phyloP scores from a whole-genome alignment of 1,140 invertebrate genomes.

The Drosophila obscura region DNA sequence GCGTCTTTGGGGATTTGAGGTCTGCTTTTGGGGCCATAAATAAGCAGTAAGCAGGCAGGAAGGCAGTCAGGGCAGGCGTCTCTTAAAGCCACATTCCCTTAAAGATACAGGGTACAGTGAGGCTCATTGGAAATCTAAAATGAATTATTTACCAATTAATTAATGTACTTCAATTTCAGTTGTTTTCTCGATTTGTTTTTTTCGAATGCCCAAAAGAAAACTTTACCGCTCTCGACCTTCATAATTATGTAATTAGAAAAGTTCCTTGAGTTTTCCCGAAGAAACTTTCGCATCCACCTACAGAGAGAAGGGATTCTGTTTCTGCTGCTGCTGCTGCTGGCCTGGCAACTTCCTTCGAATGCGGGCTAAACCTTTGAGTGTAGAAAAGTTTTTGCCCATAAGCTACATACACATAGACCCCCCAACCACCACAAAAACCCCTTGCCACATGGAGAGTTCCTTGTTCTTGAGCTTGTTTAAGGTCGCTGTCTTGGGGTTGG shows the following conservation, averaged over 20 bases:
- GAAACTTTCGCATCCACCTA: constrained; percentile 58
- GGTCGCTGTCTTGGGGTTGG: background rate
- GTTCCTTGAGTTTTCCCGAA: constrained; percentile 55
- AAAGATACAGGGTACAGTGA: background rate
- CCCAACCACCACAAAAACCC: background rate
- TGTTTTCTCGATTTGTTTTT: constrained; percentile 49
- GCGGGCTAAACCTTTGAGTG: constrained; percentile 56
- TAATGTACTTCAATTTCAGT: constrained; percentile 74
- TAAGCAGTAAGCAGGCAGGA: constrained; percentile 7
- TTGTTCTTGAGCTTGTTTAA: constrained; percentile 23
- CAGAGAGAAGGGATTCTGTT: constrained; percentile 4
- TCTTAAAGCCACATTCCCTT: constrained; percentile 16
- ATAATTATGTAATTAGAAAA: constrained; percentile 81
- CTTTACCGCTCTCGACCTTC: constrained; percentile 66
- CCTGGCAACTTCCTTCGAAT: constrained; percentile 66
- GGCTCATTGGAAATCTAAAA: constrained; percentile 27
- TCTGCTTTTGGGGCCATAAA: constrained; percentile 14
- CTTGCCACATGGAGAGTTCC: background rate
- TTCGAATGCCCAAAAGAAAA: constrained; percentile 33
- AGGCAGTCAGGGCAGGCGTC: background rate
- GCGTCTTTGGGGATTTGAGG: constrained; percentile 33
- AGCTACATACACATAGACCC: constrained; percentile 12
- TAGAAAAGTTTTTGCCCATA: constrained; percentile 55
- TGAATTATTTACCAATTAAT: constrained; percentile 78
- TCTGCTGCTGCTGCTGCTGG: constrained; percentile 24